Percentiles rank a stretch among this genome's conserved stretches.
Conservation (phyloP, 1,140 invertebrate species). For the Drosophila ohnishii region DNA sequence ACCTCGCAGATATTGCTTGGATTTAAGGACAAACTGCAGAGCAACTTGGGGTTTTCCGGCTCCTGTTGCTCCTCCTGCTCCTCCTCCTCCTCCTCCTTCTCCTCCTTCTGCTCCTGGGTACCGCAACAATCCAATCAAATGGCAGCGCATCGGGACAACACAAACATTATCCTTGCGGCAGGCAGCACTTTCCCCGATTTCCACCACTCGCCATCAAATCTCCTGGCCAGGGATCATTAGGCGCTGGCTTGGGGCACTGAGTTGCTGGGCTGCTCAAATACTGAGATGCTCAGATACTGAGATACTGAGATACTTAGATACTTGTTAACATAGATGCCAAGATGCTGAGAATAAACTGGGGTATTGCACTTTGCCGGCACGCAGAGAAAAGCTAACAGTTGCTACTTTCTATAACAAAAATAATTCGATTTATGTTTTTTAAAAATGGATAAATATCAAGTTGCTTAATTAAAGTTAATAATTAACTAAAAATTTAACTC, state of each 20-base stretch:
- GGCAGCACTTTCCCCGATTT: background rate
- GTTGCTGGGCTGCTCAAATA: too few species aligned
- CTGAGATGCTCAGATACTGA: background rate
- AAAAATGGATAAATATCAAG: background rate
- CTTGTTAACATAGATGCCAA: background rate
- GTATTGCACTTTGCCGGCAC: conserved; percentile 5
- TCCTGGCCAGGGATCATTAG: conserved; percentile 58
- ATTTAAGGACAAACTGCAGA: background rate
- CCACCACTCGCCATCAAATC: conserved; percentile 26
- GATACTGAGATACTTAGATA: background rate
- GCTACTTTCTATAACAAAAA: background rate
- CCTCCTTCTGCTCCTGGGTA: background rate
- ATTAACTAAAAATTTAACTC: too few species aligned
- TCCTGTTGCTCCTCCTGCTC: background rate
- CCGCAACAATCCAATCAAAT: conserved; percentile 45
- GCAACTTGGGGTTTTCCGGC: background rate
- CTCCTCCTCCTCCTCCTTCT: too few species aligned
- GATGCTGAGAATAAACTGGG: background rate
- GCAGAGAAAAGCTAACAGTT: background rate
- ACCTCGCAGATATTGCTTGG: background rate
- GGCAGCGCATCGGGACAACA: conserved; percentile 16
- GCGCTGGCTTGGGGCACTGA: background rate
- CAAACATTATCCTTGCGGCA: conserved; percentile 13
- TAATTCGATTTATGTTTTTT: background rate
- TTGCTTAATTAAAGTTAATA: background rate